These are phyloP conservation scores for Tympanuchus pallidicinctus DNA, from an alignment of 2,113 vertebrate genomes.

Conservation along the genomic window DNA sequence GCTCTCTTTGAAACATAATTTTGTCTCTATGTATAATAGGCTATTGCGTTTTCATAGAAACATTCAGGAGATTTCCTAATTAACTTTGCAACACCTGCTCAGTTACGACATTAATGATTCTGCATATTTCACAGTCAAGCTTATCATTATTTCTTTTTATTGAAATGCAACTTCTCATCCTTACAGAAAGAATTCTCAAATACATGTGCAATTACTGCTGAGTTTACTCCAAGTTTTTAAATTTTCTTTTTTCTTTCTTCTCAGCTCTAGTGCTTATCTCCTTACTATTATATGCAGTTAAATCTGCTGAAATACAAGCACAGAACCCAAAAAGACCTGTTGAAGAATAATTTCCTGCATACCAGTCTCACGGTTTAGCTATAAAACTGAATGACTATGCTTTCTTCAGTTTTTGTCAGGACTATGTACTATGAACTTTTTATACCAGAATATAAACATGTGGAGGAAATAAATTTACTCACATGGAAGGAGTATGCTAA, in stretches of 20 bases:
- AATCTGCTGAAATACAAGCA: neutral
- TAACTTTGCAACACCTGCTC: constrained; percentile 13
- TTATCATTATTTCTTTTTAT: neutral
- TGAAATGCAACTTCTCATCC: neutral
- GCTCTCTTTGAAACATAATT: neutral
- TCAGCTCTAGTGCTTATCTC: neutral
- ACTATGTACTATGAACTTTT: constrained; percentile 15
- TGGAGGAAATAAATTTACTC: constrained; percentile 32
- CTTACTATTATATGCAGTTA: neutral
- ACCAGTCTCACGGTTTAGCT: neutral
- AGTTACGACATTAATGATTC: neutral
- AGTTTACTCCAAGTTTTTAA: neutral
- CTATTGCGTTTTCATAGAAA: constrained; percentile 3
- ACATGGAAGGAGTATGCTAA: neutral
- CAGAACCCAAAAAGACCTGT: neutral
- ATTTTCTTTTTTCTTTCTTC: neutral
- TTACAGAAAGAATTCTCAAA: neutral
- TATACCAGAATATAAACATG: constrained; percentile 3
- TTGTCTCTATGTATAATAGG: neutral
- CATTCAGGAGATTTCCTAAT: constrained; percentile 14
- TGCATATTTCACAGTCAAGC: neutral
- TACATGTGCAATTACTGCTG: neutral
- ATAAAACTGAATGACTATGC: constrained; percentile 38
- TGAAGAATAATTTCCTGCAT: constrained; percentile 23
- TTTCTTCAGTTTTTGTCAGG: constrained; percentile 1